Conservation (phyloP, 2,797 vertebrate genomes). For the Odontamblyopus rebecca region DNA sequence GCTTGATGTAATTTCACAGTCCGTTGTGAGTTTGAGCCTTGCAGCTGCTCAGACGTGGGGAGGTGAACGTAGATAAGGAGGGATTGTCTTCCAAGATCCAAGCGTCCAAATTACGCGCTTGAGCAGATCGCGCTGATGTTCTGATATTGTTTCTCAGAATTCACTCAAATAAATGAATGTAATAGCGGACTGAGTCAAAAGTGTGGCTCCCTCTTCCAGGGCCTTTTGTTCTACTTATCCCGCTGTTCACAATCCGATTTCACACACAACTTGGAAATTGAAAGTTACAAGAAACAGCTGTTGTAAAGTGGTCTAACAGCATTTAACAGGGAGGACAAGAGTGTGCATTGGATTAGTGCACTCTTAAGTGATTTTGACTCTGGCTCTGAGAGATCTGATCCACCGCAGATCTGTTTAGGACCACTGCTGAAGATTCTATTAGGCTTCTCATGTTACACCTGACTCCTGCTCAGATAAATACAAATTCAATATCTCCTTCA, state of each 20-base stretch:
- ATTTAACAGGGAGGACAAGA: conserved; percentile 2
- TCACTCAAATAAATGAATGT: conserved; percentile 44
- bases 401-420: conserved; percentile 4
- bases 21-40: conserved; percentile 56
- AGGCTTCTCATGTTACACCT: conserved; percentile 1
- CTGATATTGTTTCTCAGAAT: conserved; percentile 60
- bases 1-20: conserved; percentile 70
- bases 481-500: conserved; percentile 7
- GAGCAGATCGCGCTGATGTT: conserved; percentile 21
- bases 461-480: conserved; percentile 6
- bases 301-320: conserved; percentile 11
- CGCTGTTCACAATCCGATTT: background rate
- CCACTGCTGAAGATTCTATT: background rate
- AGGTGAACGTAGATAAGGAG: conserved; percentile 71
- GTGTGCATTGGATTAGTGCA: conserved; percentile 1
- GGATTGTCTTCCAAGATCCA: conserved; percentile 72
- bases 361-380: conserved; percentile 10
- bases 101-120: conserved; percentile 70
- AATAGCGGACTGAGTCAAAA: conserved; percentile 51
- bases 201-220: conserved; percentile 8
- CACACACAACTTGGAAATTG: background rate
- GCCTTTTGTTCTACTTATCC: background rate
- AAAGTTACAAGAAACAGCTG: conserved; percentile 14
- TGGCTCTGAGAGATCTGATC: background rate
- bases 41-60: conserved; percentile 56